Evolutionary conservation across 2,797 vertebrate genomes (phyloP).

Genomic region (Hoplostethus atlanticus): DNA sequence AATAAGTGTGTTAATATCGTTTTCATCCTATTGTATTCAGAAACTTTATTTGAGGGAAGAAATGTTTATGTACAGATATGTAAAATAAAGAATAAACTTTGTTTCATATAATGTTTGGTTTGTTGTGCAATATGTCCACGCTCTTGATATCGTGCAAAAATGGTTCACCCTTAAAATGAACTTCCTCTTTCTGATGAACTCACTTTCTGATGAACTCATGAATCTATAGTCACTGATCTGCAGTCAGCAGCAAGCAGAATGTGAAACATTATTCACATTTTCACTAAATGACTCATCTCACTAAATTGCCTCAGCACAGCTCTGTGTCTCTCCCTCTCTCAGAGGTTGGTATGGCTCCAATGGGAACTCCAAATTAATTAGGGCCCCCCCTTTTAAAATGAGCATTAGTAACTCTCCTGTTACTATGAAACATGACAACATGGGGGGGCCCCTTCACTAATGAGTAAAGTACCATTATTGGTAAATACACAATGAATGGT

Average conservation of each 20-base stretch:
- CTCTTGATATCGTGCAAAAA: too few relatives aligned
- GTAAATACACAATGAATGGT: background rate
- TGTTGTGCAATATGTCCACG: slow-evolving; percentile 38
- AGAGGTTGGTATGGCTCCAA: background rate
- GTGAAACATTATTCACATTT: background rate
- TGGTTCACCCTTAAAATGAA: background rate
- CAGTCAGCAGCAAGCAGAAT: slow-evolving; percentile 17
- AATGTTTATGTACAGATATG: slow-evolving; percentile 99
- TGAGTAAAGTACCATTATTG: too few relatives aligned
- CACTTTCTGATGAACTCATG: slow-evolving; percentile 35
- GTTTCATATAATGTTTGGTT: slow-evolving; percentile 91
- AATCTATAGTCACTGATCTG: slow-evolving; percentile 8
- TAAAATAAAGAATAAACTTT: slow-evolving; percentile 99
- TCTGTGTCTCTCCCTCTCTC: slow-evolving; percentile 8
- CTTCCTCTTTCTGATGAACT: slow-evolving; percentile 55
- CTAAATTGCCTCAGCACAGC: slow-evolving; percentile 25
- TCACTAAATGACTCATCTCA: slow-evolving; percentile 48
- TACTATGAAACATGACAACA: slow-evolving; percentile 13
- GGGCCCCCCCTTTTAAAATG: slow-evolving; percentile 43
- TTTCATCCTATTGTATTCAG: slow-evolving; percentile 92
- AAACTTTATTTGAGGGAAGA: slow-evolving; percentile 92
- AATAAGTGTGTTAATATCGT: slow-evolving; percentile 96
- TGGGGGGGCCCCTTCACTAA: background rate
- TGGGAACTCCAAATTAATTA: slow-evolving; percentile 10
- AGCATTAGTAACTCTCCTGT: slow-evolving; percentile 28